Base-by-base conservation (phyloP, 2,113 vertebrate genomes). In the Chelonoidis abingdonii region DNA sequence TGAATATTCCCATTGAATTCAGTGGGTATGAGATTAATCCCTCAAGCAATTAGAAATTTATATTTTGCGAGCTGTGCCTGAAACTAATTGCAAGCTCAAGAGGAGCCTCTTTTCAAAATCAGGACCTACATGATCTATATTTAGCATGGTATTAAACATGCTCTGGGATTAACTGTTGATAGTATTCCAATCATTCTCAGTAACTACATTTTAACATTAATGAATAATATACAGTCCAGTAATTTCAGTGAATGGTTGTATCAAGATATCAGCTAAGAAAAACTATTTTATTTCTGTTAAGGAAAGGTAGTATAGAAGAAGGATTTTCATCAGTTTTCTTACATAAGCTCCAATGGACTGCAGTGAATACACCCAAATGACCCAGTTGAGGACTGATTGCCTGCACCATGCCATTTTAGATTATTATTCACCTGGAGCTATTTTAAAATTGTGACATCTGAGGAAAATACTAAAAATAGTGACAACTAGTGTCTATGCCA, bases 181-280 rank as follows among this genome's bases (percentile, higher is more conserved):
- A 19, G 41, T 72, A 86, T 86, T 86, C 11, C 24, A 86, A 10
- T 7, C 47, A 80, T 47, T 29, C 14, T 54, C 86, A 65, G 25
- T 59, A 1, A 82, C 59, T 95, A 85, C 83, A 87, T 93, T 95
- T 92, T 81, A 86, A 52, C 38, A 59, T 84, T 89, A 89, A 96
- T 50, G 75, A 25, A 62, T 41, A 47, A 3, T 75, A 8, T 3
- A 2, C 22, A 87, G 21, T 6, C 5, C 50, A 8, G 21, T 57
- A 38, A 69, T 3, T 72, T 25, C 44, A 93, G 21, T 65, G 35
- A 94, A 78, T 49, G 21, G 19, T 47, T 59, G 2, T 13, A 96
- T 3, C 3, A 85, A 85, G 8, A 80, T 29, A 72, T 38, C 65
- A 72, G 65, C 91, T 62, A 85, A 87, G 31, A 12, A 49, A 88